Base-by-base conservation (phyloP, 2,888 invertebrate genomes). In the Suillia variegata region DNA sequence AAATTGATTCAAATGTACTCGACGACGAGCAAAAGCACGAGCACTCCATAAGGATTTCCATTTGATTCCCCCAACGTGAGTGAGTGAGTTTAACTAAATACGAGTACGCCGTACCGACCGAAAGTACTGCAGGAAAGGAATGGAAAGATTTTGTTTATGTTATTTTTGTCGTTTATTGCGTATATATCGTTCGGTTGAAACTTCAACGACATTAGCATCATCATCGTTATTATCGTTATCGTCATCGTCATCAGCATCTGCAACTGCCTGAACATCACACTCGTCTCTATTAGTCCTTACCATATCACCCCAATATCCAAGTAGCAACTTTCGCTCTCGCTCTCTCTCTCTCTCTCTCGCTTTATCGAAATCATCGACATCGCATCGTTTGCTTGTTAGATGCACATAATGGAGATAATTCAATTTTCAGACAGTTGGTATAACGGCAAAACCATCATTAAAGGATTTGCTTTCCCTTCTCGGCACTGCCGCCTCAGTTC, bases 351-450 rank as follows among this genome's bases (percentile, higher is more conserved):
- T 56, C 45, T 18, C 56, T 59, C 52, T 34, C 17, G 22, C 34
- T 22, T 1, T 33, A 42, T 60, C 52, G 49, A 17, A 15, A 57
- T 65, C 62, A 42, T 26, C 56, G 31, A 52, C 58, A 54, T 49
- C 61, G 57, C 61, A 56, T 54, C 61, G 49, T 55, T 62, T 54
- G 70, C 70, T 75, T 70, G 73, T 73, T 72, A 75, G 74, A 76
- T 66, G 72, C 70, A 67, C 73, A 75, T 80, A 80, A 80, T 79
- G 79, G 78, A 76, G 76, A 77, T 81, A 81, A 81, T 81, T 81
- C 77, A 80, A 81, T 81, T 81, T 80, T 72, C 76, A 79, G 79
- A 80, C 81, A 80, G 78, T 81, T 80, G 80, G 79, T 78, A 79
- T 80, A 81, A 79, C 79, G 78, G 76, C 75, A 76, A 76, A 80